Evolutionary conservation across 2,797 vertebrate genomes (phyloP).

Genomic region (Enteromius thamalakanensis): DNA sequence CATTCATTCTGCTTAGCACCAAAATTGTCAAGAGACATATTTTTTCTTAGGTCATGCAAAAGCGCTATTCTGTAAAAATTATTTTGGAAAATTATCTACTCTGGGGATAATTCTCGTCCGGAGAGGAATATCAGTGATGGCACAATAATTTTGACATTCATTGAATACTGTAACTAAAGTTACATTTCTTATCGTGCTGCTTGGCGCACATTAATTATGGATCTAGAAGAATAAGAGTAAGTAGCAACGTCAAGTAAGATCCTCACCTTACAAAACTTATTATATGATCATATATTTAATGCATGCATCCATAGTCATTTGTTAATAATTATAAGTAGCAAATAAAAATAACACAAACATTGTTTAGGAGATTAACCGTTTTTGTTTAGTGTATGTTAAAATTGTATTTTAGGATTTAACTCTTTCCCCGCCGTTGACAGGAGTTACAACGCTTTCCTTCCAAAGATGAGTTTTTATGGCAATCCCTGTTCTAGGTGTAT

Average conservation of each 20-base stretch:
- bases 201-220: not conserved
- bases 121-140: not conserved
- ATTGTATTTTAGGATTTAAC: too few species aligned
- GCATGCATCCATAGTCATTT: not conserved
- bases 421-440: too few species aligned
- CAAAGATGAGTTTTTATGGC: too few species aligned
- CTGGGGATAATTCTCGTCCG: not conserved
- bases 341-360: too few species aligned
- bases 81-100: not conserved
- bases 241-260: not conserved
- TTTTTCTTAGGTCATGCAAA: slow-evolving; percentile 2
- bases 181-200: not conserved
- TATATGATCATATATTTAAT: not conserved
- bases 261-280: not conserved
- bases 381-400: not conserved
- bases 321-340: too few species aligned
- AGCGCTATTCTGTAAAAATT: not conserved
- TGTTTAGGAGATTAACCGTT: not conserved
- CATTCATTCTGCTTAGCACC: slow-evolving; percentile 53
- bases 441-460: too few species aligned
- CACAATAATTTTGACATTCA: not conserved
- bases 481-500: too few species aligned
- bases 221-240: not conserved
- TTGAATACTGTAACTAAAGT: slow-evolving; percentile 4
- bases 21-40: not conserved